A percentile compares a stretch with the other conserved stretches of the same genome.
Conservation (phyloP, 2,888 invertebrate species). For the Melanophora roralis region DNA sequence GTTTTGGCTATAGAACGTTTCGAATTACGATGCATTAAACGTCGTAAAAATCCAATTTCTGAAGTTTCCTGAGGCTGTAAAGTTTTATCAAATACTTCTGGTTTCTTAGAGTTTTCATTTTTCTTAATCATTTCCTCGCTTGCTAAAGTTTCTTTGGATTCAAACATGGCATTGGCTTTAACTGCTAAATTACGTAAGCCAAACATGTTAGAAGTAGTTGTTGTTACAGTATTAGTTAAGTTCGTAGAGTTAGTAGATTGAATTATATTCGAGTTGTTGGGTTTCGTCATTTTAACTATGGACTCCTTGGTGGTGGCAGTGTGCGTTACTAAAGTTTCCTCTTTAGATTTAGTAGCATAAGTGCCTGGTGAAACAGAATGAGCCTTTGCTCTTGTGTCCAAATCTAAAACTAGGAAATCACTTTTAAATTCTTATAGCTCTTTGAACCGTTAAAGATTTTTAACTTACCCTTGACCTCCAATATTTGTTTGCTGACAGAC, state of each 20-base stretch:
- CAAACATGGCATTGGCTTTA: conserved; percentile 68
- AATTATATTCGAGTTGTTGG: conserved; percentile 3
- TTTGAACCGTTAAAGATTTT: no score
- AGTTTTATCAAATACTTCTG: conserved; percentile 64
- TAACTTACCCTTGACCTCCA: conserved; percentile 75
- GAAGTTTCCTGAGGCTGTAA: conserved; percentile 72
- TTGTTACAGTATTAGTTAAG: not conserved
- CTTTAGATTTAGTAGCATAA: conserved; percentile 69
- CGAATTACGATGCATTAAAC: conserved; percentile 83
- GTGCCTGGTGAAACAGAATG: conserved; percentile 75
- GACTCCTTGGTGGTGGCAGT: conserved; percentile 49
- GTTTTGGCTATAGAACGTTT: conserved; percentile 81
- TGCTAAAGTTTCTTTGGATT: conserved; percentile 65
- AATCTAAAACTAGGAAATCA: conserved; percentile 58
- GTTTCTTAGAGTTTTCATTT: conserved; percentile 22
- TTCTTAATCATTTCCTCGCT: conserved; percentile 15
- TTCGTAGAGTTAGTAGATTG: conserved; percentile 34
- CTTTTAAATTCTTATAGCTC: not conserved
- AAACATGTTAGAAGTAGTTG: conserved; percentile 58
- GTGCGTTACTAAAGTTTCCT: conserved; percentile 58
- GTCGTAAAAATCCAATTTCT: conserved; percentile 81
- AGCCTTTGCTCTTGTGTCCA: conserved; percentile 72
- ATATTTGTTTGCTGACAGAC: conserved; percentile 76
- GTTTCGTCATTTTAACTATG: conserved; percentile 40
- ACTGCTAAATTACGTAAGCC: conserved; percentile 67